Evolutionary conservation across 2,797 vertebrate species (phyloP), one percentile per base, ranked within the genome.

Genomic region (Bryconaethiops microstoma): DNA sequence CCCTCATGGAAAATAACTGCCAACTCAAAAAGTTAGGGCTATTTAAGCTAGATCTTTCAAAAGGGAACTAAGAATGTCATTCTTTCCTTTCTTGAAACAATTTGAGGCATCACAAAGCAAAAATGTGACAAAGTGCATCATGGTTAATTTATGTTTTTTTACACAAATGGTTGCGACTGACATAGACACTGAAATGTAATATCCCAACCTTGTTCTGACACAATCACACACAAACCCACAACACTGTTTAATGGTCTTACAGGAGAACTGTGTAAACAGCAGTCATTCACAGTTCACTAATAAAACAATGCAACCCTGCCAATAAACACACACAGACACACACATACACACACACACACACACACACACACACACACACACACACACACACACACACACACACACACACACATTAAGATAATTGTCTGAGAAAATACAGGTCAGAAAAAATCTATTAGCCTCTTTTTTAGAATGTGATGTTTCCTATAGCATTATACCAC

Each of bases 231-330:
- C 39, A 29, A 64, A 23, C n/a, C 63, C 19, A 42, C 25, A 69
- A 77, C 40, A 21, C 16, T 39, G 13, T 59, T 70, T 78, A 21
- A 78, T 19, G 7, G 25, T 68, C 52, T 55, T 42, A 40, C n/a
- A 45, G 17, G 57, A 39, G 23, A 14, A 55, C 16, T 68, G 50
- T 68, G 76, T 67, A 68, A 65, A 77, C 21, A 40, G n/a, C 35
- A 68, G 42, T 57, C 76, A 57, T 23, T 78, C 25, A 59, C 7
- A 45, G 65, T 79, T 72, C 72, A 72, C 68, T 52, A 50, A 23
- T 29, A 71, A 72, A 79, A 63, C 29, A 73, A n/a, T 57, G 10
- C 29, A 52, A 73, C 70, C 52, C 70, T 35, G 17, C 52, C 70
- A 73, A n/a, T 21, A 42, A 54, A 74, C n/a, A 74, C 19, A 74